These are phyloP conservation scores for Rhamnusium bicolor DNA, from an alignment of 2,888 invertebrate species.

Conservation along the genomic window DNA sequence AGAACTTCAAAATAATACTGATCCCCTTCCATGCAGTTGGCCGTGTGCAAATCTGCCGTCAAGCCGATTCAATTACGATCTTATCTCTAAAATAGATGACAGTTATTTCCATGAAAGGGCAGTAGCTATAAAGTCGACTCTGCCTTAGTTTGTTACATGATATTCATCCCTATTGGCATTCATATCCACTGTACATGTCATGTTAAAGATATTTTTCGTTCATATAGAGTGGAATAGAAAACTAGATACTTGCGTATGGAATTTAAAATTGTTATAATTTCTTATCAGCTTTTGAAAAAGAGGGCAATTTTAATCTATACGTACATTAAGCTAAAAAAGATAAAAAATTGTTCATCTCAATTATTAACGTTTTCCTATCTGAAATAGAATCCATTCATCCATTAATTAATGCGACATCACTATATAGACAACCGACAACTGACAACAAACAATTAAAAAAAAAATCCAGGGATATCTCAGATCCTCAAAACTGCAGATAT, in stretches of 20 bases:
- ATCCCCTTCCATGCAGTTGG: constrained; percentile 59
- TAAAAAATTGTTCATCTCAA: not conserved
- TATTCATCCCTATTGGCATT: constrained; percentile 56
- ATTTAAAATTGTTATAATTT: not conserved
- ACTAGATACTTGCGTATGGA: not conserved
- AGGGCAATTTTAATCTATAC: not conserved
- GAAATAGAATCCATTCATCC: too few species aligned
- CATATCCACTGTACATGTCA: constrained; percentile 16
- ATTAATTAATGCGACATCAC: too few species aligned
- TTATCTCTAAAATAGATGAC: constrained; percentile 73
- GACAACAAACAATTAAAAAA: too few species aligned
- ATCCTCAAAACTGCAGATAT: too few species aligned
- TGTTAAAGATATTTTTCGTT: constrained; percentile 22
- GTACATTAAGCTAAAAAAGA: too few species aligned
- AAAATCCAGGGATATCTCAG: too few species aligned
- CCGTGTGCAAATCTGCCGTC: constrained; percentile 72
- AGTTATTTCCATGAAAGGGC: constrained; percentile 72
- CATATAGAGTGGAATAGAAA: not conserved
- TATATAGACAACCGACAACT: too few species aligned
- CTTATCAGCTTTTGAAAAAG: not conserved
- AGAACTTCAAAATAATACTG: constrained; percentile 38
- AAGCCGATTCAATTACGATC: constrained; percentile 73
- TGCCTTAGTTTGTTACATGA: constrained; percentile 51
- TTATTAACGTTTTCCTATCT: too few species aligned
- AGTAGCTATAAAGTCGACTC: constrained; percentile 68